Conservation (phyloP, 2,888 invertebrate species). For the Nomada goodeniana region DNA sequence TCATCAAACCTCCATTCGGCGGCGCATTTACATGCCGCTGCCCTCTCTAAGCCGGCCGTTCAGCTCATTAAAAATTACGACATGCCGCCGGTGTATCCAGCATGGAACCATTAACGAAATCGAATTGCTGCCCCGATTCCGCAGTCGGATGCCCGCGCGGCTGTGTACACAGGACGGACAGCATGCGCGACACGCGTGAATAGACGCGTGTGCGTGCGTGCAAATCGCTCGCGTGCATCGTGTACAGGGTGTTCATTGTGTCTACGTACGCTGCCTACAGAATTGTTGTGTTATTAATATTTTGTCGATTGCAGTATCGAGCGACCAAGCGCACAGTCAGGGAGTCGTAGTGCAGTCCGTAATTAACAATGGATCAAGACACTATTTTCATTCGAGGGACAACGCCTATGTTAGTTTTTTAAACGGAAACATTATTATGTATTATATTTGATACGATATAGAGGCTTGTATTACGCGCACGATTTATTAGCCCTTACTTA, state of each 20-base stretch:
- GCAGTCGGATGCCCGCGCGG: constrained; percentile 31
- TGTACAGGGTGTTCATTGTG: neutral
- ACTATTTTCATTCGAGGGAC: too few species aligned
- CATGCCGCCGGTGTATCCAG: constrained; percentile 37
- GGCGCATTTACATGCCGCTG: constrained; percentile 58
- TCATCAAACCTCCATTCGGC: constrained; percentile 50
- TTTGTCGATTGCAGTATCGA: too few species aligned
- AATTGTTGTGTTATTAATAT: too few species aligned
- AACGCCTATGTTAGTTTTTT: too few species aligned
- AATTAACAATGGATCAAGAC: too few species aligned
- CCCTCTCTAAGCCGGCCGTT: constrained; percentile 51
- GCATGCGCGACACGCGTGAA: constrained; percentile 47
- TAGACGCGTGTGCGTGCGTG: constrained; percentile 13
- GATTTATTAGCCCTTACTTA: too few species aligned
- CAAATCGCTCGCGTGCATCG: constrained; percentile 4
- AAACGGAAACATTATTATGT: too few species aligned
- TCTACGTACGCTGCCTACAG: neutral
- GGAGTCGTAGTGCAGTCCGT: too few species aligned
- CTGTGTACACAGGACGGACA: neutral
- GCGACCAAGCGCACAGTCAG: too few species aligned
- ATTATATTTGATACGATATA: too few species aligned
- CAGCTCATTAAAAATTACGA: constrained; percentile 71
- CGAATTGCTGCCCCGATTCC: constrained; percentile 61
- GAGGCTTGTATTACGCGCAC: too few species aligned
- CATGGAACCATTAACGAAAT: constrained; percentile 66